Evolutionary conservation across 2,888 invertebrate species (phyloP).

Genomic region (Pandemis heparana): DNA sequence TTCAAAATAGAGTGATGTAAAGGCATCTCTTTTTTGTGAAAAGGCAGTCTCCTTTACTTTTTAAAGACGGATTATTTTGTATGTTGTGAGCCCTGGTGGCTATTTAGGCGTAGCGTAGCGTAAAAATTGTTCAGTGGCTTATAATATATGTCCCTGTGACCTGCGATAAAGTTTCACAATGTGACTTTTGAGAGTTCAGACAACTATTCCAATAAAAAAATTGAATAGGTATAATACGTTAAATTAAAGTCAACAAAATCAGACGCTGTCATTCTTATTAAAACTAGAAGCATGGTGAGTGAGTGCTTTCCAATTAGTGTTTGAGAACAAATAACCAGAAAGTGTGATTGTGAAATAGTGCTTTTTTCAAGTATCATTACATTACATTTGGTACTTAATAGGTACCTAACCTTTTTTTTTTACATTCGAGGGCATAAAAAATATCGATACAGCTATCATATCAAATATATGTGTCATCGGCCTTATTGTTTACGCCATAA

Average conservation of each 20-base stretch:
- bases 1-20: slow-evolving; percentile 30
- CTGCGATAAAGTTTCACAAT: slow-evolving; percentile 31
- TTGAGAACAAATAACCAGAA: too few relatives aligned
- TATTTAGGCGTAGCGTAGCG: slow-evolving; percentile 32
- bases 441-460: too few relatives aligned
- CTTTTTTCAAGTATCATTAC: too few relatives aligned
- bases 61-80: slow-evolving; percentile 37
- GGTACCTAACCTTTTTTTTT: too few relatives aligned
- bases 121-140: slow-evolving; percentile 38
- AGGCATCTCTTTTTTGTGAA: slow-evolving; percentile 28
- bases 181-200: neutral
- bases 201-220: slow-evolving; percentile 4
- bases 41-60: slow-evolving; percentile 22
- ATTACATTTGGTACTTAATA: too few relatives aligned
- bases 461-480: too few relatives aligned
- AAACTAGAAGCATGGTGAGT: too few relatives aligned
- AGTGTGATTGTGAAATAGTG: neutral
- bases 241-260: neutral
- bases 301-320: too few relatives aligned
- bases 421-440: too few relatives aligned
- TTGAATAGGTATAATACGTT: neutral
- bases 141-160: slow-evolving; percentile 26
- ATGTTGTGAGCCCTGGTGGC: slow-evolving; percentile 15
- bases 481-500: too few relatives aligned
- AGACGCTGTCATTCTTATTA: too few relatives aligned